Conservation (phyloP, 2,797 vertebrate genomes). For the Dromococcyx pavoninus region DNA sequence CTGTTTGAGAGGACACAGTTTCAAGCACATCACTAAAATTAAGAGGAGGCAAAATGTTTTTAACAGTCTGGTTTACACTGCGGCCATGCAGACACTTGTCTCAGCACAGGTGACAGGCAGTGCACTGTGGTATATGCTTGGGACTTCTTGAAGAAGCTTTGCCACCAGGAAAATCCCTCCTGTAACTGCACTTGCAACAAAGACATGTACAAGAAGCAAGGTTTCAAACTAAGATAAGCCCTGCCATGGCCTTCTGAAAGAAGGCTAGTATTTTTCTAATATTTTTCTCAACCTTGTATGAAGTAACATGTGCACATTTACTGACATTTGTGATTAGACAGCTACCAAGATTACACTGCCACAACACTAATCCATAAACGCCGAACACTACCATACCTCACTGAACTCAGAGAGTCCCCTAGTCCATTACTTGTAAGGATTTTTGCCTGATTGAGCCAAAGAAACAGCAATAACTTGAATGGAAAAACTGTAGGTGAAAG, state of each 20-base stretch:
- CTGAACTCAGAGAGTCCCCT: neutral
- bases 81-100: neutral
- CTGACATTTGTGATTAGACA: neutral
- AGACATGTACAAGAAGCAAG: neutral
- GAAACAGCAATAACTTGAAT: slow-evolving; percentile 32
- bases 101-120: neutral
- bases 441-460: neutral
- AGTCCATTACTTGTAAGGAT: neutral
- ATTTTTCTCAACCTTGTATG: neutral
- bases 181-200: neutral
- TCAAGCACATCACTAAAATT: neutral
- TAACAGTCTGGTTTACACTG: neutral
- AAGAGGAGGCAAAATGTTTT: neutral
- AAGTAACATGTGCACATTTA: neutral
- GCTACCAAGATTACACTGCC: neutral
- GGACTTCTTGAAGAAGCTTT: neutral
- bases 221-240: neutral
- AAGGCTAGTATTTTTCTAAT: neutral
- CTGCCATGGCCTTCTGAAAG: neutral
- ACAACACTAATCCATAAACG: neutral
- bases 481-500: slow-evolving; percentile 56
- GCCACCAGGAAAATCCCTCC: neutral
- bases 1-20: neutral
- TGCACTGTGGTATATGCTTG: fast-evolving
- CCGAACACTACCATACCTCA: neutral